phyloP scores from a whole-genome alignment of 2,888 invertebrate genomes.

The Drosophila mimetica region DNA sequence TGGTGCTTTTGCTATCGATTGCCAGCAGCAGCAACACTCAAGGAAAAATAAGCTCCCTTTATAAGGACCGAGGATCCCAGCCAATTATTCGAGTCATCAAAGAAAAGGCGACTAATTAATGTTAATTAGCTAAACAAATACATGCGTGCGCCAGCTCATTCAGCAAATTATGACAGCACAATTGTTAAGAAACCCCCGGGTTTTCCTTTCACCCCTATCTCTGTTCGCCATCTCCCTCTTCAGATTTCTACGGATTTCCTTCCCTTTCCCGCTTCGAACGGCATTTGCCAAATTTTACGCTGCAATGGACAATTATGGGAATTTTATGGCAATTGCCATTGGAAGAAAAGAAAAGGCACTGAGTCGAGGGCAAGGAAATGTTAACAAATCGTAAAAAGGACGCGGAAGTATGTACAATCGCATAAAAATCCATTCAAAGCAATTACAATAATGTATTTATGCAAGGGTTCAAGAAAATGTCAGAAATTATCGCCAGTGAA shows the following conservation, averaged over 20 bases:
- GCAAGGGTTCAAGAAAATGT: conserved; percentile 18
- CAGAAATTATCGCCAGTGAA: neutral
- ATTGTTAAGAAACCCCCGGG: conserved; percentile 45
- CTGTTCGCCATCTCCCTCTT: neutral
- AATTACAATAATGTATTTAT: conserved; percentile 34
- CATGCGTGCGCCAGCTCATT: conserved; percentile 25
- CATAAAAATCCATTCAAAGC: conserved; percentile 17
- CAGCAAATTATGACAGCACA: conserved; percentile 58
- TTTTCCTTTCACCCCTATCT: conserved; percentile 17
- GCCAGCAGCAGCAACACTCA: neutral
- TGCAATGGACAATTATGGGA: conserved; percentile 82
- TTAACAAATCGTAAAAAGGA: conserved; percentile 71
- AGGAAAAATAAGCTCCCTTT: neutral
- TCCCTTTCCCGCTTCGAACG: conserved; percentile 21
- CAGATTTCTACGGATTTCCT: conserved; percentile 34
- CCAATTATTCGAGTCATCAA: neutral
- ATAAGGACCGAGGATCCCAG: neutral
- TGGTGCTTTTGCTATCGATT: conserved; percentile 50
- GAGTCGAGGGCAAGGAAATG: conserved; percentile 55
- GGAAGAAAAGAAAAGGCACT: conserved; percentile 38
- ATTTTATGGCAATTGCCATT: conserved; percentile 78
- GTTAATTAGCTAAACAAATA: conserved; percentile 67
- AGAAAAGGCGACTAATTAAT: conserved; percentile 55
- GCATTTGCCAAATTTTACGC: conserved; percentile 81
- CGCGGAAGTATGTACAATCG: conserved; percentile 19